These are phyloP conservation scores for Magallana angulata DNA, from an alignment of 1,140 invertebrate species.

Conservation along the genomic window DNA sequence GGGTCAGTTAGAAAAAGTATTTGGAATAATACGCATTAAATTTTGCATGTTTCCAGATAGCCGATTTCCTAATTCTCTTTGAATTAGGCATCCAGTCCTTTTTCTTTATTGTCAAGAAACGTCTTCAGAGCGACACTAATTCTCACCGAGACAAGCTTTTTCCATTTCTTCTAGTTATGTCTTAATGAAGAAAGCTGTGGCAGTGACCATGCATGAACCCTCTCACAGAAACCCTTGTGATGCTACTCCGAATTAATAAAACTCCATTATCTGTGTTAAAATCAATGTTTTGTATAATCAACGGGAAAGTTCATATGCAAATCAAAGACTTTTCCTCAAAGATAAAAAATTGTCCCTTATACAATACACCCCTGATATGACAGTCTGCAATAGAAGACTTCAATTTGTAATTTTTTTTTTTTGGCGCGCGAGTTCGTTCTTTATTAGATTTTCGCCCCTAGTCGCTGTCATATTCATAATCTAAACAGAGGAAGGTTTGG, in stretches of 20 bases:
- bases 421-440: neutral
- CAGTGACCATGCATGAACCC: conserved; percentile 18
- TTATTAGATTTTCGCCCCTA: neutral
- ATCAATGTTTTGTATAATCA: conserved; percentile 38
- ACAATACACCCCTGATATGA: neutral
- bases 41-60: neutral
- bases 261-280: conserved; percentile 29
- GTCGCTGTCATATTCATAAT: neutral
- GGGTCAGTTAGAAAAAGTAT: neutral
- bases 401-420: neutral
- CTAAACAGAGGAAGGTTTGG: neutral
- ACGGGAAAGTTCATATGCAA: conserved; percentile 35
- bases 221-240: conserved; percentile 26
- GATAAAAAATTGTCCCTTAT: neutral
- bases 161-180: conserved; percentile 31
- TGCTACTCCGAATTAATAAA: conserved; percentile 28
- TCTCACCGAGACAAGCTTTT: conserved; percentile 27
- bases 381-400: neutral
- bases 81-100: neutral
- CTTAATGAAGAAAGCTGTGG: conserved; percentile 24
- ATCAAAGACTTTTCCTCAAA: conserved; percentile 12
- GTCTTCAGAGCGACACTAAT: conserved; percentile 27
- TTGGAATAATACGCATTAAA: neutral
- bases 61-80: neutral
- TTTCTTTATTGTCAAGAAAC: conserved; percentile 13